phyloP scores from a whole-genome alignment of 2,113 vertebrate genomes.

The Enhydra lutris region DNA sequence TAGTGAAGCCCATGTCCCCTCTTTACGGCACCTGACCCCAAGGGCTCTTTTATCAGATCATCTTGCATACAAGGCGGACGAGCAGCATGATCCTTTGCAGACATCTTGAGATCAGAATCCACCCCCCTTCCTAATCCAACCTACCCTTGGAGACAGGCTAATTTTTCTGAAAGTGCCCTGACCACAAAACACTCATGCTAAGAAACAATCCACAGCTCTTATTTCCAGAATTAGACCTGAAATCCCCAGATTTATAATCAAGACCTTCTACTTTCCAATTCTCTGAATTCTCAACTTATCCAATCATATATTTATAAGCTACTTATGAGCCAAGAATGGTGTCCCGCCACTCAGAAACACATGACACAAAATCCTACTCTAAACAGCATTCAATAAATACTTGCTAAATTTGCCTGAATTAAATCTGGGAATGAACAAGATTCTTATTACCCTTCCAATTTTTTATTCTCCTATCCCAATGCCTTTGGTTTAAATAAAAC shows the following conservation, averaged over 20 bases:
- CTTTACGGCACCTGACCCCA: background rate
- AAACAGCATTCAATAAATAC: background rate
- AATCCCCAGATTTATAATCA: background rate
- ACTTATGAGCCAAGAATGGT: background rate
- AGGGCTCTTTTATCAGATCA: background rate
- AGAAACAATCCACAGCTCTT: background rate
- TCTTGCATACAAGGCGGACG: background rate
- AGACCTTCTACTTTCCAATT: background rate
- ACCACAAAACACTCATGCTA: background rate
- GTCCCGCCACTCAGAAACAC: background rate
- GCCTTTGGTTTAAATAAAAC: constrained; percentile 18
- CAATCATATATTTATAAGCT: background rate
- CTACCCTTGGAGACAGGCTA: background rate
- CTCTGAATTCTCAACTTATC: background rate
- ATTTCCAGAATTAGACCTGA: background rate
- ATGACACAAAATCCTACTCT: background rate
- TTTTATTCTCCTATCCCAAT: background rate
- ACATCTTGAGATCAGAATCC: background rate
- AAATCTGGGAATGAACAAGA: background rate
- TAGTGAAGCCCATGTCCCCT: background rate
- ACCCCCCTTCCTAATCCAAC: background rate
- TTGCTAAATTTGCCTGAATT: background rate
- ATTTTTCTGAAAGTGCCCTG: background rate
- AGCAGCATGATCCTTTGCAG: background rate
- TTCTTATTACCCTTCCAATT: background rate